Evolutionary conservation across 2,888 invertebrate species (phyloP).

Genomic region (Urechis unicinctus): DNA sequence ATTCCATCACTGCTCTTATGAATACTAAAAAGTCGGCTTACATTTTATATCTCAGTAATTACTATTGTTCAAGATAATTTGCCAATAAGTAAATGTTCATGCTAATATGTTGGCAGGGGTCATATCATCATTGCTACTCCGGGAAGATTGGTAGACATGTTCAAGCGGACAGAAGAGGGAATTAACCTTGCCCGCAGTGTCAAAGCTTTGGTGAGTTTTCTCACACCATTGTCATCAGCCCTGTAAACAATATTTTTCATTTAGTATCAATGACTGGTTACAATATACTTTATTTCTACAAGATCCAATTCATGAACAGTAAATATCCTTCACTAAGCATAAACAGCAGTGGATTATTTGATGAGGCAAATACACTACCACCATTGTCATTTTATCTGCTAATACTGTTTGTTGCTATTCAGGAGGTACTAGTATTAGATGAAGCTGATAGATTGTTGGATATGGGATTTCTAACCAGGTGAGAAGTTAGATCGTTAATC

Average conservation of each 20-base stretch:
- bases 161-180: constrained; percentile 33
- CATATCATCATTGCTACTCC: constrained; percentile 92
- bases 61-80: too few species aligned
- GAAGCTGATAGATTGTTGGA: constrained; percentile 94
- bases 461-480: constrained; percentile 75
- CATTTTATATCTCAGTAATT: too few species aligned
- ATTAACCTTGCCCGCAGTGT: constrained; percentile 60
- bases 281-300: too few species aligned
- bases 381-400: too few species aligned
- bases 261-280: too few species aligned
- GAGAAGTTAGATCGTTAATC: constrained; percentile 18
- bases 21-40: too few species aligned
- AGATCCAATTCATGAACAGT: too few species aligned
- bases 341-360: too few species aligned
- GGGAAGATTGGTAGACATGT: constrained; percentile 80
- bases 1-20: too few species aligned
- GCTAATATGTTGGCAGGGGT: constrained; percentile 40
- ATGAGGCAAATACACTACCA: neutral
- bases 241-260: too few species aligned
- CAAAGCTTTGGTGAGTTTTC: constrained; percentile 56
- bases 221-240: neutral
- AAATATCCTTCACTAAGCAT: too few species aligned
- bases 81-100: neutral
- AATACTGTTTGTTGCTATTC: too few species aligned
- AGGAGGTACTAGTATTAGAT: constrained; percentile 87